A percentile compares a stretch with the other conserved stretches of the same genome.
These are phyloP conservation scores for Drosophila anomalata DNA, from an alignment of 2,888 invertebrate species.

Conservation along the genomic window DNA sequence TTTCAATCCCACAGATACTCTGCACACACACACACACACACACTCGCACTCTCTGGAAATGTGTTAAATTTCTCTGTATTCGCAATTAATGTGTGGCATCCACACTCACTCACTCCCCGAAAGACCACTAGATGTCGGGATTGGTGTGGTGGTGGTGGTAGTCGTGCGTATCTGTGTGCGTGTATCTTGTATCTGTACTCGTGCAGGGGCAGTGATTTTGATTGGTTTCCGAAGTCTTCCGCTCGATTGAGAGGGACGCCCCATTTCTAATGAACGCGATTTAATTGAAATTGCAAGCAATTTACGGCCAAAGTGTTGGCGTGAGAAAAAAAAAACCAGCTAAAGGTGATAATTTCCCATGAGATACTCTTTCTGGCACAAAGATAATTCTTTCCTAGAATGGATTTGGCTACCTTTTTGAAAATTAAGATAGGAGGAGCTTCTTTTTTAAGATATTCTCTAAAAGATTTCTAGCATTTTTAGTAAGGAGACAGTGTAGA, in stretches of 20 bases:
- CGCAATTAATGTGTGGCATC: constrained; percentile 68
- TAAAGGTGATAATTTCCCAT: background rate
- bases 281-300: constrained; percentile 24
- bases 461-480: background rate
- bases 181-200: constrained; percentile 22
- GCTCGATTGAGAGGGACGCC: constrained; percentile 40
- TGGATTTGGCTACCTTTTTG: no score
- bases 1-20: constrained; percentile 64
- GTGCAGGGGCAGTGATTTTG: constrained; percentile 78
- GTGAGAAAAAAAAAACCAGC: constrained; percentile 14
- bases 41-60: constrained; percentile 40
- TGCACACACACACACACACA: constrained; percentile 4
- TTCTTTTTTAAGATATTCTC: background rate
- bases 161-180: constrained; percentile 30
- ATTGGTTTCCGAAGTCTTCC: constrained; percentile 80
- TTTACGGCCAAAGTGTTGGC: constrained; percentile 19
- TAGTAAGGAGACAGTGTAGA: background rate
- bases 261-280: constrained; percentile 30
- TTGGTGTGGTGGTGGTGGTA: constrained; percentile 5
- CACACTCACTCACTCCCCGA: constrained; percentile 22
- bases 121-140: constrained; percentile 57
- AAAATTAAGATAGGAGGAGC: background rate
- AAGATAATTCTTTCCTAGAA: background rate
- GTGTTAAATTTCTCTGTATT: constrained; percentile 67
- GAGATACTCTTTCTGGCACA: background rate